Percentiles rank a stretch among this genome's conserved stretches.
Conservation (phyloP, 1,140 invertebrate genomes). For the Nasonia vitripennis region DNA sequence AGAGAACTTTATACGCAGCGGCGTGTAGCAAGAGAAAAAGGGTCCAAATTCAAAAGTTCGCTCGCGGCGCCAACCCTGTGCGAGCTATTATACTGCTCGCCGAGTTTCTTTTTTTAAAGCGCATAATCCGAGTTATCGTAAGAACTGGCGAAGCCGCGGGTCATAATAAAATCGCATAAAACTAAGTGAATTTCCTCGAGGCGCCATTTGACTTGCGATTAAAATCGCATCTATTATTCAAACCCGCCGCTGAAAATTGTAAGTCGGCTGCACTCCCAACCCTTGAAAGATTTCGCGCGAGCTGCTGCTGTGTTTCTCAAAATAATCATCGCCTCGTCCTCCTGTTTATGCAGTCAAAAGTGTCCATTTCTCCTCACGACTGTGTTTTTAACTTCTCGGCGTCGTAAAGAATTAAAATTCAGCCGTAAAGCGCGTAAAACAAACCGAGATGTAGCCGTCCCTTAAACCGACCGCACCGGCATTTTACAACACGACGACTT, state of each 20-base stretch:
- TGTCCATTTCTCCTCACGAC: neutral
- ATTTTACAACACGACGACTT: constrained; percentile 5
- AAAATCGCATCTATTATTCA: neutral
- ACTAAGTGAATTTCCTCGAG: neutral
- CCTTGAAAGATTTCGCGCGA: neutral
- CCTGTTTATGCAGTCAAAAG: neutral
- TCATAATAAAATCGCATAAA: neutral
- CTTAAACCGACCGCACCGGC: neutral
- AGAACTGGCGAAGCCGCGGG: neutral
- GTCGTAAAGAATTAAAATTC: too few species aligned
- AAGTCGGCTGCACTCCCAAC: neutral
- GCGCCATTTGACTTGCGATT: neutral
- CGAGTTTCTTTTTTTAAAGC: neutral
- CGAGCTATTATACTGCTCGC: too few species aligned
- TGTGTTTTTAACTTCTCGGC: too few species aligned
- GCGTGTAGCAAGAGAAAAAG: neutral
- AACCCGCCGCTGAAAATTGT: neutral
- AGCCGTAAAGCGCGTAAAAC: neutral
- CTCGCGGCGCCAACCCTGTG: too few species aligned
- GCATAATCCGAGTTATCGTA: neutral
- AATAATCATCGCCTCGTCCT: neutral
- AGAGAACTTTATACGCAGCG: neutral
- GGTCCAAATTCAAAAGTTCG: neutral
- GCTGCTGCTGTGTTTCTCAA: neutral
- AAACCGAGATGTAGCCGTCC: neutral